phyloP scores from a whole-genome alignment of 2,888 invertebrate species.

The Drosophila setosimentum region DNA sequence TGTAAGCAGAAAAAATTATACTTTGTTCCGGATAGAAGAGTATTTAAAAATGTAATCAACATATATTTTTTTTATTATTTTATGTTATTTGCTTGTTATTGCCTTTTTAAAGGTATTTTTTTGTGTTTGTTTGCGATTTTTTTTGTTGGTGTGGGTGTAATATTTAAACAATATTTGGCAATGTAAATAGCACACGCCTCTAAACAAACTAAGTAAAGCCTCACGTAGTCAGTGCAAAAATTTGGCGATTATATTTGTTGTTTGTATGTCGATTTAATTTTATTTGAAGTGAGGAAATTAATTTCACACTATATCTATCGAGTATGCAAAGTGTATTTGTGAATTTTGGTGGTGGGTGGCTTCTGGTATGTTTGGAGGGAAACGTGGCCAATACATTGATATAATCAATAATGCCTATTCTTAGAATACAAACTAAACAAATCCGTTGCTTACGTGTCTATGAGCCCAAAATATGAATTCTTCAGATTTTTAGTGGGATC shows the following conservation, averaged over 20 bases:
- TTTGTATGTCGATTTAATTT: conserved; percentile 13
- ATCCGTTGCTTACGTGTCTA: conserved; percentile 37
- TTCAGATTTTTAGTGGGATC: conserved; percentile 8
- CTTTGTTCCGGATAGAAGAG: not conserved
- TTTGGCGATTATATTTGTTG: conserved; percentile 56
- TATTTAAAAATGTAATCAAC: not conserved
- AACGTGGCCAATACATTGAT: conserved; percentile 53
- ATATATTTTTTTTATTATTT: not conserved
- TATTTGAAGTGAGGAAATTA: conserved; percentile 49
- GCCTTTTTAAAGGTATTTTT: conserved; percentile 14
- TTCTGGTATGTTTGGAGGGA: conserved; percentile 60
- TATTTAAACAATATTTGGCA: conserved; percentile 40
- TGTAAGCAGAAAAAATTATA: not conserved
- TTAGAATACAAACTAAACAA: conserved; percentile 64
- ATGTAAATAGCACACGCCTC: conserved; percentile 45
- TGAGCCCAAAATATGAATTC: conserved; percentile 40
- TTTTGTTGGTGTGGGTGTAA: conserved; percentile 31
- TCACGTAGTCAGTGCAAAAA: conserved; percentile 65
- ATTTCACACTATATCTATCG: conserved; percentile 46
- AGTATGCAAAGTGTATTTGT: conserved; percentile 33
- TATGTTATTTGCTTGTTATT: not conserved
- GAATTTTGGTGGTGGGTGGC: conserved; percentile 42
- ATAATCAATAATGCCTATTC: conserved; percentile 72
- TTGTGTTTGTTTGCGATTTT: conserved; percentile 33
- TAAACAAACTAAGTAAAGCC: conserved; percentile 16